Evolutionary conservation across 2,113 vertebrate species (phyloP), one percentile per base, ranked within the genome.

Genomic region (Misgurnus mizolepis): DNA sequence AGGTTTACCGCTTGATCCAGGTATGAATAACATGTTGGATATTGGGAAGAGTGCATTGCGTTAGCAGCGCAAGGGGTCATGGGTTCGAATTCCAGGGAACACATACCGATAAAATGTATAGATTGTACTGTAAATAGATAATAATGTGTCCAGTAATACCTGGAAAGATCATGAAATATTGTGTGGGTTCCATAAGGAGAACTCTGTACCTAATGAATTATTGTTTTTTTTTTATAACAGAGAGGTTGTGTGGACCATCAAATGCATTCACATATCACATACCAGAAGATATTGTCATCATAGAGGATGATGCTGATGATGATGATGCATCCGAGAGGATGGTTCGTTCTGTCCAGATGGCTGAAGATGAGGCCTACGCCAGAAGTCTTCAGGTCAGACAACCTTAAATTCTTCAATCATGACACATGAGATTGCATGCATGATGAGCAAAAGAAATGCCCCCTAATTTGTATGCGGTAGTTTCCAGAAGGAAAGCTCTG

Each of bases 341-440:
- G 4, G 87, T 93, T 10, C 90, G 90, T 15, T 76, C 68, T 0
- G 82, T 80, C 4, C 93, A 94, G 82, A 27, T 89, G 87, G 91
- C 89, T 27, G 91, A 93, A 77, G 93, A 94, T 3, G 91, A 90
- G 79, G 89, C 82, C 0, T 74, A 93, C 69, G 93, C 93, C 4
- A 88, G 85, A 50, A 91, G 80, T 39, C 89, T 94, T 45, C 93
- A 94, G 92, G 93, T 93, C 77, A 1, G 68, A 12, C 39, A 34
- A 34, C 1, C 27, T 34, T 34, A 2, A 27, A 34, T 34, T 34
- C 27, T 34, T 34, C 1, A 34, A 34, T 34, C 27, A 34, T 34
- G 27, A 34, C 27, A 34, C 27, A 34, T 61, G 41, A 15, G 7
- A 67, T 6, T 65, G 5, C 39, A 18, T 4, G 7, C 15, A 22